A percentile compares a stretch with the other conserved stretches of the same genome.
These are phyloP conservation scores for Sandelia bainsii DNA, from an alignment of 2,797 vertebrate genomes.

Conservation along the genomic window DNA sequence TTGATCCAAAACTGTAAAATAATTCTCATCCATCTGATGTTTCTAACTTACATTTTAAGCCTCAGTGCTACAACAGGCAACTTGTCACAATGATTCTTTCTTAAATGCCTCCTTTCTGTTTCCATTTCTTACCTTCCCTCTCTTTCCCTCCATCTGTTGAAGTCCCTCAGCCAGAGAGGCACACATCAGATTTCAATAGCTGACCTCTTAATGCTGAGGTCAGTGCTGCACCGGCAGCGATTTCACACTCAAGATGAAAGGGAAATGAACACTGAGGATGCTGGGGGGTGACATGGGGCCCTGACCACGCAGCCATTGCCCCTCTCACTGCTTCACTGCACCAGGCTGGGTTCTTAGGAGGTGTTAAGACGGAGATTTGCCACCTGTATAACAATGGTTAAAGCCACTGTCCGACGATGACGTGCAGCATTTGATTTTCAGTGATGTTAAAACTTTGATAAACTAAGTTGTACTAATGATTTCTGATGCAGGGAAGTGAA, in stretches of 20 bases:
- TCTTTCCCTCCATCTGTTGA: slow-evolving; percentile 79
- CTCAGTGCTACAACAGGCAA: slow-evolving; percentile 2
- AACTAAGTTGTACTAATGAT: slow-evolving; percentile 30
- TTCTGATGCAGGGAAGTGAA: slow-evolving; percentile 18
- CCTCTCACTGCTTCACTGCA: slow-evolving; percentile 78
- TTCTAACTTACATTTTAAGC: slow-evolving; percentile 3
- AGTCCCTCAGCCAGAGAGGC: slow-evolving; percentile 81
- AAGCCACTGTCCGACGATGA: slow-evolving; percentile 44
- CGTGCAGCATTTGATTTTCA: slow-evolving; percentile 32
- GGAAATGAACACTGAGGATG: slow-evolving; percentile 87
- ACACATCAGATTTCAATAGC: slow-evolving; percentile 89
- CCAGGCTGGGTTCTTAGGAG: slow-evolving; percentile 60
- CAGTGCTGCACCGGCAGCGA: slow-evolving; percentile 84
- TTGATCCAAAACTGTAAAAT: not conserved
- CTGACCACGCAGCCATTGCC: slow-evolving; percentile 76
- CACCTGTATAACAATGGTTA: slow-evolving; percentile 64
- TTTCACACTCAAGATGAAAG: slow-evolving; percentile 91
- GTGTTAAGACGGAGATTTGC: slow-evolving; percentile 53
- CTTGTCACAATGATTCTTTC: slow-evolving; percentile 54
- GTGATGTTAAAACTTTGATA: slow-evolving; percentile 16
- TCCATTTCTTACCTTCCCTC: slow-evolving; percentile 59
- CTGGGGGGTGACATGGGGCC: slow-evolving; percentile 81
- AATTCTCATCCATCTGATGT: not conserved
- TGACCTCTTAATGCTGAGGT: slow-evolving; percentile 89
- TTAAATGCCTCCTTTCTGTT: slow-evolving; percentile 34